Base-by-base conservation (phyloP, 1,140 invertebrate species). In the Pygmarrhopalites habei region DNA sequence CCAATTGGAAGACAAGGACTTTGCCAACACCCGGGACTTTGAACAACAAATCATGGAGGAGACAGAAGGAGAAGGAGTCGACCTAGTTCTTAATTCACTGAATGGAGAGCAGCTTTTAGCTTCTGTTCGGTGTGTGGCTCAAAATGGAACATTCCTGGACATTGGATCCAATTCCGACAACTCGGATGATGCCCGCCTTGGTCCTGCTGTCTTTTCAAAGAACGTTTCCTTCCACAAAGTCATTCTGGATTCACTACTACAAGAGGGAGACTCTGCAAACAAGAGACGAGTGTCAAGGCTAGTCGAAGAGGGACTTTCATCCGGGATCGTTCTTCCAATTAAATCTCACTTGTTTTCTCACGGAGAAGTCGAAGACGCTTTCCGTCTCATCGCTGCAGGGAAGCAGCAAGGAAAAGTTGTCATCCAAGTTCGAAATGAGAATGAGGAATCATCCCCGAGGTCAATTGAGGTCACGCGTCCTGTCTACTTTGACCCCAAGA, bases 351-450 rank as follows among this genome's bases (percentile, higher is more conserved):
- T 93, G 0, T 98, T 91, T 74, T n/a, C n/a, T n/a, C n/a, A n/a
- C n/a, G 62, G 15, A 35, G 86, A 95, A 77, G 82, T 92, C 25
- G 94, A 98, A 76, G 86, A 92, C 74, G 93, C 92, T 1, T 96
- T 96, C 81, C 81, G 85, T 65, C 97, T 84, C 74, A 97, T 98
- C 91, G 92, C 92, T n/a, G 86, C 89, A 1, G 94, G 95, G 41
- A 95, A 92, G 78, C 94, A 98, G 76, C 95, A 96, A 65, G 95
- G 95, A 69, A 98, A 98, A 81, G 93, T 98, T 14, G 72, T 97
- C 12, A 74, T 98, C 47, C 89, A 95, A 76, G 87, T 97, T 15
- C 32, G 32, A 7, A 15, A 35, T 7, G 32, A 35, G 15, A 35
- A 35, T 35, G 5, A n/a, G 5, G 5, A 5, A 35, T 35, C 32